These are phyloP conservation scores for Aleiodes sp. DNA, from an alignment of 1,140 invertebrate species.

Conservation along the genomic window DNA sequence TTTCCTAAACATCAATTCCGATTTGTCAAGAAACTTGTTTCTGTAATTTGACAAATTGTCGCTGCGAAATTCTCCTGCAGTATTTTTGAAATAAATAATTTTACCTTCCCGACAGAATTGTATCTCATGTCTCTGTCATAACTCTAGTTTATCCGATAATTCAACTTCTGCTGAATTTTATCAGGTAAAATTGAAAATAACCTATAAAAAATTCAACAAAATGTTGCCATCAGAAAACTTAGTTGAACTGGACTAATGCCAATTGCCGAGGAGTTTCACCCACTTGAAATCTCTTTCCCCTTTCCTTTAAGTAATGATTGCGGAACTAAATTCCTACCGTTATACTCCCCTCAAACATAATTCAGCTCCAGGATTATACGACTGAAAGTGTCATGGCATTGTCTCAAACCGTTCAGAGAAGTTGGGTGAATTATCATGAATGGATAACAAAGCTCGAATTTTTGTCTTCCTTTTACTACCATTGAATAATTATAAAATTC, in stretches of 20 bases:
- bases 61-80: no score
- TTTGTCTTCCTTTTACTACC: no score
- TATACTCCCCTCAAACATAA: not conserved
- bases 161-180: no score
- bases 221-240: not conserved
- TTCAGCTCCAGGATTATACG: slow-evolving; percentile 1
- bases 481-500: no score
- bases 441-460: not conserved
- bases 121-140: no score
- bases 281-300: slow-evolving; percentile 2
- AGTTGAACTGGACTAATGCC: slow-evolving; percentile 2
- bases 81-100: no score
- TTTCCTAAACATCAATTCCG: no score
- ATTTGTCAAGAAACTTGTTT: no score
- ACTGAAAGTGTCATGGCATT: slow-evolving; percentile 1
- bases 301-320: slow-evolving; percentile 1
- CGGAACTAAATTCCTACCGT: not conserved
- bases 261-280: not conserved
- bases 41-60: no score
- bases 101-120: no score
- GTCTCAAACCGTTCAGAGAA: not conserved
- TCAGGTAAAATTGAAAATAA: not conserved
- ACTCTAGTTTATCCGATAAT: no score
- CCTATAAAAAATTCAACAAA: not conserved
- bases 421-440: slow-evolving; percentile 1